Conservation (phyloP, 2,888 invertebrate species). For the Dynastes tityus region DNA sequence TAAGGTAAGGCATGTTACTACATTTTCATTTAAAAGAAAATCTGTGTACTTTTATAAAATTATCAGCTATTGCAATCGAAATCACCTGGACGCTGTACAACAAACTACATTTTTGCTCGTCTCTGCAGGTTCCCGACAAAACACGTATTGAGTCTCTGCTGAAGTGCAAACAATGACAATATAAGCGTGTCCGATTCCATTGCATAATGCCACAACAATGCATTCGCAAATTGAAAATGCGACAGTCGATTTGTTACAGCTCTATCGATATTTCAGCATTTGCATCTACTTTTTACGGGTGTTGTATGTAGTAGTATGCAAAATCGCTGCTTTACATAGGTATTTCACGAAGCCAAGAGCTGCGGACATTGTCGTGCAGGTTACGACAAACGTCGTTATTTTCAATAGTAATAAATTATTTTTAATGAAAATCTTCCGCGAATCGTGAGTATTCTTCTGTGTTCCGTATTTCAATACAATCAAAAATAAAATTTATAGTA, state of each 20-base stretch:
- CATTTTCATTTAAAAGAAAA: no score
- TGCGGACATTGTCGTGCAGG: constrained; percentile 44
- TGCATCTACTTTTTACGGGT: constrained; percentile 44
- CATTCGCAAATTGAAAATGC: constrained; percentile 45
- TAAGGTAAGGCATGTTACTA: no score
- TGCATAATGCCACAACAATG: constrained; percentile 40
- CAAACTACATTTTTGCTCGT: not conserved
- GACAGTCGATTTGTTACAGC: constrained; percentile 39
- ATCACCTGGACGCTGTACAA: not conserved
- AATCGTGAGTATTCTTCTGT: constrained; percentile 36
- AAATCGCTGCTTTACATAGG: constrained; percentile 50
- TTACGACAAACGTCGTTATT: constrained; percentile 41
- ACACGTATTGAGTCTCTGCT: constrained; percentile 31
- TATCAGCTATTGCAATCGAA: not conserved
- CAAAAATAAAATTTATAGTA: constrained; percentile 4
- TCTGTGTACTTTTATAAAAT: not conserved
- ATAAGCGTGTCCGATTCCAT: constrained; percentile 42
- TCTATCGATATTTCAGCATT: constrained; percentile 47
- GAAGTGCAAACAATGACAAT: constrained; percentile 36
- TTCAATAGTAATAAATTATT: constrained; percentile 44
- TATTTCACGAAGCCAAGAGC: constrained; percentile 47
- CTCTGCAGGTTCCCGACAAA: not conserved
- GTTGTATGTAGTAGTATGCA: constrained; percentile 38
- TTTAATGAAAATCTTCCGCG: constrained; percentile 43
- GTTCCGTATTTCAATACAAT: constrained; percentile 15